Evolutionary conservation across 2,888 invertebrate genomes (phyloP), one percentile per base, ranked within the genome.

Genomic region (Napeogenes inachia): DNA sequence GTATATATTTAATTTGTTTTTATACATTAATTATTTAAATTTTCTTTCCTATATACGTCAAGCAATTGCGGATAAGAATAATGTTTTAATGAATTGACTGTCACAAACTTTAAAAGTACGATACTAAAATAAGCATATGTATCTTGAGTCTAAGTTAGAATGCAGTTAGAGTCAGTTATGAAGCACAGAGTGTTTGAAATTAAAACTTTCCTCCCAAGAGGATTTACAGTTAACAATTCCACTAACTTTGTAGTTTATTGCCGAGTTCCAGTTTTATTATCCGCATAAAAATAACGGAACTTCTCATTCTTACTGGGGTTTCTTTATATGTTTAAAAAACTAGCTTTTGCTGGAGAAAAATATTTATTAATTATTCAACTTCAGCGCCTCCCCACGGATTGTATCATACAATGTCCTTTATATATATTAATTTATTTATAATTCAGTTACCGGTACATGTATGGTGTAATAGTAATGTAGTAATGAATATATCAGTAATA

Each of bases 161-260:
- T 57, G 12, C 54, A 62, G 45, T 45, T 38, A 55, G 61, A 32
- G 61, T 58, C 57, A 46, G 57, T 61, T 58, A 61, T 58, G 57
- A 54, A 57, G 57, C 58, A 50, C 50, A 58, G 57, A 62, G 61
- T 58, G 55, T 62, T 61, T 57, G 42, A 62, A 62, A 54, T 62
- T 55, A 54, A 62, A 62, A 62, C 54, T 62, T 56, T 8, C 21
- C 38, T 62, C 58, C 55, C 61, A 3, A 12, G 55, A 45, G 54
- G 57, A 32, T 47, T 55, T 12, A 54, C 54, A 55, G 58, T 58
- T 62, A 47, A 55, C 61, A 55, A 62, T 57, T 55, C 47, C 32
- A 54, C 38, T 46, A 55, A 58, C 54, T 58, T 62, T 46, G 47
- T 50, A 55, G 32, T 54, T 53, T 53, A 58, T 38, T 42, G 58